Conservation (phyloP, 2,888 invertebrate genomes). For the Drosophila kuntzei region DNA sequence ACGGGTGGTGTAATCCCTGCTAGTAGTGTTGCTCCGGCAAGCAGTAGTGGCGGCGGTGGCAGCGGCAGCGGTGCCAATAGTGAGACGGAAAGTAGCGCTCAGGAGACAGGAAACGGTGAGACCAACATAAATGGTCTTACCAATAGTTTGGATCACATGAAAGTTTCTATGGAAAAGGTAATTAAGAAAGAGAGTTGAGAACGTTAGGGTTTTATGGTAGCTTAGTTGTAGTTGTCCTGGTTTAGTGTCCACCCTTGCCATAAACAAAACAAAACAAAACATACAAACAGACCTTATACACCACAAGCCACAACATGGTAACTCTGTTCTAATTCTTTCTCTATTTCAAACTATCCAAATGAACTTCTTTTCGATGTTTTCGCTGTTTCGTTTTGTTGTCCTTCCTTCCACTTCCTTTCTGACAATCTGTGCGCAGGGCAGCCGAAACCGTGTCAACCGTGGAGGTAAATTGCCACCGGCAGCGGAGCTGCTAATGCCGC, state of each 20-base stretch:
- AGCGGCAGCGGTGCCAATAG: slow-evolving; percentile 53
- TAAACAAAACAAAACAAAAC: slow-evolving; percentile 27
- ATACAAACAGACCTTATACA: slow-evolving; percentile 28
- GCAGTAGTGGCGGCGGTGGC: slow-evolving; percentile 35
- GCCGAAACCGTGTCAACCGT: slow-evolving; percentile 67
- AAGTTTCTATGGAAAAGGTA: slow-evolving; percentile 83
- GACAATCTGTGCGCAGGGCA: slow-evolving; percentile 58
- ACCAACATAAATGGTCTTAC: slow-evolving; percentile 79
- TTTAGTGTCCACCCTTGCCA: slow-evolving; percentile 29
- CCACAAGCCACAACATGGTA: slow-evolving; percentile 44
- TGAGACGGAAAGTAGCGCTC: slow-evolving; percentile 63
- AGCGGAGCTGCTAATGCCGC: slow-evolving; percentile 50
- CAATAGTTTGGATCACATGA: slow-evolving; percentile 80
- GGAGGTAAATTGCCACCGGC: slow-evolving; percentile 68
- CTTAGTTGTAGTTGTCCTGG: slow-evolving; percentile 26
- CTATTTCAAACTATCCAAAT: slow-evolving; percentile 54
- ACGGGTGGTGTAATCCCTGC: slow-evolving; percentile 25
- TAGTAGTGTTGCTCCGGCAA: slow-evolving; percentile 17
- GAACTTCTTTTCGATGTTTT: slow-evolving; percentile 49
- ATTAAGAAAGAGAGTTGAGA: slow-evolving; percentile 2
- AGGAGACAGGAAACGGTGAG: slow-evolving; percentile 70
- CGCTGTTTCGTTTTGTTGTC: slow-evolving; percentile 53
- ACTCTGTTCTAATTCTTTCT: slow-evolving; percentile 64
- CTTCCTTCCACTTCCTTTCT: slow-evolving; percentile 26
- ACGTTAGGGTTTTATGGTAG: background rate